A percentile compares a stretch with the other conserved stretches of the same genome.
These are phyloP conservation scores for Merops nubicus DNA, from an alignment of 2,113 vertebrate genomes.

Conservation along the genomic window DNA sequence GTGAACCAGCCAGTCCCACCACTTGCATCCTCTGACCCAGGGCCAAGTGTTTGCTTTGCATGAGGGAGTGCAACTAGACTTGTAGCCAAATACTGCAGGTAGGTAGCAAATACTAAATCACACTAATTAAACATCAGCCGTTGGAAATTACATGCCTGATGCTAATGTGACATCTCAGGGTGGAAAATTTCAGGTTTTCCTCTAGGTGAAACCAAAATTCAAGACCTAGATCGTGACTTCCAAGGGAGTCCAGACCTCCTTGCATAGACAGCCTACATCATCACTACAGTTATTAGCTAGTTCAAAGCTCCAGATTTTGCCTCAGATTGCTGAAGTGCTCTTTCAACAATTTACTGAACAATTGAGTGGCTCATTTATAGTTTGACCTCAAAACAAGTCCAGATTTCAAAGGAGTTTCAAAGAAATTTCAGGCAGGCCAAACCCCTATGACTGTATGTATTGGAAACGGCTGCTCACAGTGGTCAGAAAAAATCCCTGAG, in stretches of 20 bases:
- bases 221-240: neutral
- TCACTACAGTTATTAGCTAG: neutral
- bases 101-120: neutral
- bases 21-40: neutral
- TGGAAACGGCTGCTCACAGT: neutral
- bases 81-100: neutral
- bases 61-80: neutral
- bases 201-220: neutral
- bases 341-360: neutral
- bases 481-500: neutral
- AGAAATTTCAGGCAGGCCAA: neutral
- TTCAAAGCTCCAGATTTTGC: neutral
- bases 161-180: fast-evolving
- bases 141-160: neutral
- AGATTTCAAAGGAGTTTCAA: neutral
- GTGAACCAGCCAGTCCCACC: neutral
- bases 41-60: neutral
- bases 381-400: neutral
- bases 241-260: neutral
- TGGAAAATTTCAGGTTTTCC: neutral
- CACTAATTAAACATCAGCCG: neutral
- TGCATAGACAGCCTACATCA: neutral
- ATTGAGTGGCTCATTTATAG: neutral
- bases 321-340: neutral
- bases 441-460: neutral